Base-by-base conservation (phyloP, 2,888 invertebrate species). In the Protodeltote pygarga region DNA sequence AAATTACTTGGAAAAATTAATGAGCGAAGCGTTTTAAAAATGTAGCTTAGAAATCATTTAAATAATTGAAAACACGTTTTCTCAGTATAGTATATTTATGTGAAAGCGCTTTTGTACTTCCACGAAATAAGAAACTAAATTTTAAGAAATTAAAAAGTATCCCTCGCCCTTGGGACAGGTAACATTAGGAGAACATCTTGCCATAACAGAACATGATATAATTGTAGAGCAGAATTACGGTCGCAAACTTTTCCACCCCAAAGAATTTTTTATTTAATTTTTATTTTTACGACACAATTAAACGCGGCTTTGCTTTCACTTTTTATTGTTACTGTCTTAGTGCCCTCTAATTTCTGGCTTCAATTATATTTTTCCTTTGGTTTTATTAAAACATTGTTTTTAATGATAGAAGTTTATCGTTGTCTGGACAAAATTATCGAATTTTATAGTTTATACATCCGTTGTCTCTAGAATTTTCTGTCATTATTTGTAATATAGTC, bases 251-350 rank as follows among this genome's bases (percentile, higher is more conserved):
- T 88, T 85, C 81, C 86, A 82, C 89, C 91, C 91, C 81, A 73
- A 71, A 83, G 83, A 80, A 81, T 86, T 88, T 89, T 89, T 91
- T 90, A 88, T 90, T 90, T 90, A 87, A 89, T 91, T 91, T 89
- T 91, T 89, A 89, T 88, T 90, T 91, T 92, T 92, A 92, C 82
- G 92, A 87, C 87, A 89, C 86, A 83, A 88, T 91, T 89, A 90
- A 87, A 89, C 89, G 85, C 79, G 87, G 89, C 87, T 91, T 90
- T 90, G 90, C 90, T 91, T 90, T 90, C 85, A 83, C 80, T 87
- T 90, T 90, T 91, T 90, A 89, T 90, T 90, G 89, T 91, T 91
- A 89, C 81, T 83, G 86, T 85, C 89, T 81, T 88, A 85, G 86
- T 88, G 83, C 87, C 89, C 85, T 87, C 85, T 90, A 89, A 91